Base-by-base conservation (phyloP, 1,140 invertebrate species). In the Neoseiulus cucumeris region DNA sequence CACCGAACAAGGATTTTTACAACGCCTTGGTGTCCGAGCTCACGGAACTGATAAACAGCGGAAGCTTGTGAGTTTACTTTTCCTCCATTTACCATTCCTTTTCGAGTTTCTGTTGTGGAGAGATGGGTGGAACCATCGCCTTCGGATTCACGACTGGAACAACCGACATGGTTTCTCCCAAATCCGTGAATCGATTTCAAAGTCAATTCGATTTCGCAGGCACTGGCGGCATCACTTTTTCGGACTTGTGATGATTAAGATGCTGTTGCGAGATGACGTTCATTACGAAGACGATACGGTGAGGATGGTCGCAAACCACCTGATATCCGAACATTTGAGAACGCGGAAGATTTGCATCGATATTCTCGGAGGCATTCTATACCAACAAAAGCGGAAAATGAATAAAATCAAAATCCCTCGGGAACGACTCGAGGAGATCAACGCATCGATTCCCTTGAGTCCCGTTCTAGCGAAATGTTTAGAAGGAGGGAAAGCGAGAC, bases 151-250 rank as follows among this genome's bases (percentile, higher is more conserved):
- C n/a, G n/a, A n/a, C n/a, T n/a, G n/a, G n/a, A n/a, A n/a, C n/a
- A n/a, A n/a, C n/a, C n/a, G n/a, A n/a, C n/a, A n/a, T n/a, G n/a
- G n/a, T n/a, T n/a, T n/a, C n/a, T n/a, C n/a, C n/a, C n/a, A n/a
- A n/a, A n/a, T n/a, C n/a, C 33, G 14, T 18, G 51, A 20, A n/a
- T 66, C 6, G 17, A 12, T n/a, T 64, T 14, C 22, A 67, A 68
- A 17, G 42, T 7, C 55, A 39, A 44, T 66, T 71, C 67, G 47
- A 65, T 64, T 25, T 77, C 76, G 33, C 71, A 85, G 83, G 25
- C 86, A 89, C 74, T 91, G 89, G 89, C 78, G 87, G 22, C 84
- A 87, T 70, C 79, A 84, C 64, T 79, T 84, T 55, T 81, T 91
- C 73, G 82, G 82, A 22, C 80, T 88, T 71, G 80, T 81, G 45